phyloP scores from a whole-genome alignment of 1,140 invertebrate genomes.

The Drosophila repletoides region DNA sequence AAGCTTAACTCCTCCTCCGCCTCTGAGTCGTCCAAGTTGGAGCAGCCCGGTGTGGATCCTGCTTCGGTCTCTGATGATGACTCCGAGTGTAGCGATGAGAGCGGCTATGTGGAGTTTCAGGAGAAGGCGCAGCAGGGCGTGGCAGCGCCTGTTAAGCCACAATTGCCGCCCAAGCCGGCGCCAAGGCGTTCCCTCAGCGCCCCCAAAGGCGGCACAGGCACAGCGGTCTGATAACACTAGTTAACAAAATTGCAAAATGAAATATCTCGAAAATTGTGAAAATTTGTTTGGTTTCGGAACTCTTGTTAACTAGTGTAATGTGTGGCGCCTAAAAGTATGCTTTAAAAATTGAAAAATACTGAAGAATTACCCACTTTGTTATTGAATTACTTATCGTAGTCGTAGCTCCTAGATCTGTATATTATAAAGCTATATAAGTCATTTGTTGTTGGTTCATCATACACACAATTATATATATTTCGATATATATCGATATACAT shows the following conservation, averaged over 20 bases:
- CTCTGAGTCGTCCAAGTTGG: slow-evolving; percentile 25
- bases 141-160: slow-evolving; percentile 47
- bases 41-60: slow-evolving; percentile 27
- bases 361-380: slow-evolving; percentile 53
- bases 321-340: slow-evolving; percentile 43
- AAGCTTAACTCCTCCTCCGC: slow-evolving; percentile 56
- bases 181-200: slow-evolving; percentile 59
- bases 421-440: slow-evolving; percentile 53
- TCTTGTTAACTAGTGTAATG: slow-evolving; percentile 23
- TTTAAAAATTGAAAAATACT: slow-evolving; percentile 56
- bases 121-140: slow-evolving; percentile 48
- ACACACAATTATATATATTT: too few relatives aligned
- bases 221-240: not conserved
- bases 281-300: too few relatives aligned
- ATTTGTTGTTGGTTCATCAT: slow-evolving; percentile 72
- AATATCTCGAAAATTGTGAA: too few relatives aligned
- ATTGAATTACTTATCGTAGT: slow-evolving; percentile 51
- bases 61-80: slow-evolving; percentile 49
- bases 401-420: slow-evolving; percentile 21
- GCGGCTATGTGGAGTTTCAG: slow-evolving; percentile 84
- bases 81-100: slow-evolving; percentile 83
- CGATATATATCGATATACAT: too few relatives aligned
- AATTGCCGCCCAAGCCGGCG: slow-evolving; percentile 72
- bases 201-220: slow-evolving; percentile 17
- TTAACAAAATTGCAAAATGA: too few relatives aligned